phyloP scores from a whole-genome alignment of 2,888 invertebrate genomes.

The Dugesia japonica region DNA sequence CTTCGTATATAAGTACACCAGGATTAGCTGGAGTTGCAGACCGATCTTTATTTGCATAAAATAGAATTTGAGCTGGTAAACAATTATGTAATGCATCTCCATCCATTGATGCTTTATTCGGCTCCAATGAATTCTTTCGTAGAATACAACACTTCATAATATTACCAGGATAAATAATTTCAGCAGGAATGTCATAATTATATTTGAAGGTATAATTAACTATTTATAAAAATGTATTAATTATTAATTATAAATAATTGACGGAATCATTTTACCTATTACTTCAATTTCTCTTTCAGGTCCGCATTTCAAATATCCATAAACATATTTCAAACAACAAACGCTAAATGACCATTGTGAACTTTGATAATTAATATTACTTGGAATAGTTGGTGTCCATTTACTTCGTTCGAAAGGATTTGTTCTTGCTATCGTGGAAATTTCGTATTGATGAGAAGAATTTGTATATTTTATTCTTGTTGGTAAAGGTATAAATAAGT shows the following conservation, averaged over 20 bases:
- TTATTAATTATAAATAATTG: too few relatives aligned
- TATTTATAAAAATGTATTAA: too few relatives aligned
- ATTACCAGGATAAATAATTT: conserved; percentile 14
- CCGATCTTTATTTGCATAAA: conserved; percentile 1
- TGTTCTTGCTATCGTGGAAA: not conserved
- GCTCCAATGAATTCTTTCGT: not conserved
- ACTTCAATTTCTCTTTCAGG: not conserved
- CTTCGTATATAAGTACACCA: not conserved
- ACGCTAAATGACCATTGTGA: not conserved
- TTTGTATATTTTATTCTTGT: not conserved
- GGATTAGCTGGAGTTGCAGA: not conserved
- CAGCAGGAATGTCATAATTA: not conserved
- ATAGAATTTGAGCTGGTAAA: not conserved
- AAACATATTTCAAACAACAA: not conserved
- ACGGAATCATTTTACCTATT: not conserved
- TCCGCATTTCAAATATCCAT: not conserved
- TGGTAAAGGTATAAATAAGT: not conserved
- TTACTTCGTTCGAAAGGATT: not conserved
- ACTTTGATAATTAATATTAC: not conserved
- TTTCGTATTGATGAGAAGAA: not conserved
- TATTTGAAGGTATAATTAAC: conserved; percentile 5
- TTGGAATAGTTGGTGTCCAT: not conserved
- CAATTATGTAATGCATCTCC: not conserved
- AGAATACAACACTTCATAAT: not conserved
- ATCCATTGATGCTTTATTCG: not conserved